Evolutionary conservation across 1,140 invertebrate genomes (phyloP).

Genomic region (Drosophila murphyi): DNA sequence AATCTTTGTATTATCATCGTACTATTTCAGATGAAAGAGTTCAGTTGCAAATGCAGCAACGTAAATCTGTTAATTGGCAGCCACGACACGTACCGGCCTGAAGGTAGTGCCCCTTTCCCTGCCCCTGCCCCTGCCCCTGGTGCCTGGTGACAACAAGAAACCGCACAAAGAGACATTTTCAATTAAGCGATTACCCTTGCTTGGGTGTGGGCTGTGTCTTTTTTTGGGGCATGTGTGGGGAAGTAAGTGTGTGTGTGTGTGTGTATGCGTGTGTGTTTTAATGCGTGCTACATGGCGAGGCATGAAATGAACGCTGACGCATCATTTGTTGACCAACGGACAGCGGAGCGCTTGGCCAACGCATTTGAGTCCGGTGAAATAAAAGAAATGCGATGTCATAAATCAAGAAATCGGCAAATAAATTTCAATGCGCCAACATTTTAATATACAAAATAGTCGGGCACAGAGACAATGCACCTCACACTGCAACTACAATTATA

Average conservation of each 20-base stretch:
- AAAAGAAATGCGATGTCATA: constrained; percentile 69
- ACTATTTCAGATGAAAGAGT: background rate
- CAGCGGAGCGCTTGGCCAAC: background rate
- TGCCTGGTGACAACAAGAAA: constrained; percentile 1
- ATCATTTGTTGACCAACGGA: constrained; percentile 65
- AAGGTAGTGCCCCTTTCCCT: too few relatives aligned
- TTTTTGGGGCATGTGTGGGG: background rate
- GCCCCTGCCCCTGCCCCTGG: too few relatives aligned
- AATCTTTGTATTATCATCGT: background rate
- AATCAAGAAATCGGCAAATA: constrained; percentile 74
- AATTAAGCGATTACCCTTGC: constrained; percentile 39
- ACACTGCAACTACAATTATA: constrained; percentile 72
- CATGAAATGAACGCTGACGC: constrained; percentile 71
- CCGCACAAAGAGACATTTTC: constrained; percentile 34
- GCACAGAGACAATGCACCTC: constrained; percentile 41
- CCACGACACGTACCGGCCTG: constrained; percentile 17
- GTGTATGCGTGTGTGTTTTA: constrained; percentile 40
- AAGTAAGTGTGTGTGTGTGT: background rate
- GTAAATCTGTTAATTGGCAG: constrained; percentile 28
- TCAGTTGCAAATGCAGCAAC: background rate
- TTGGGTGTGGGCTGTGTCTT: background rate
- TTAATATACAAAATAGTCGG: constrained; percentile 73
- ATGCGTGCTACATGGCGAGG: constrained; percentile 65
- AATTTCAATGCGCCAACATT: constrained; percentile 73
- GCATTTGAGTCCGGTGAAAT: constrained; percentile 16